Percentiles rank a stretch among this genome's conserved stretches.
Evolutionary conservation across 2,888 invertebrate genomes (phyloP).

Genomic region (Ichneumoninae sp.): DNA sequence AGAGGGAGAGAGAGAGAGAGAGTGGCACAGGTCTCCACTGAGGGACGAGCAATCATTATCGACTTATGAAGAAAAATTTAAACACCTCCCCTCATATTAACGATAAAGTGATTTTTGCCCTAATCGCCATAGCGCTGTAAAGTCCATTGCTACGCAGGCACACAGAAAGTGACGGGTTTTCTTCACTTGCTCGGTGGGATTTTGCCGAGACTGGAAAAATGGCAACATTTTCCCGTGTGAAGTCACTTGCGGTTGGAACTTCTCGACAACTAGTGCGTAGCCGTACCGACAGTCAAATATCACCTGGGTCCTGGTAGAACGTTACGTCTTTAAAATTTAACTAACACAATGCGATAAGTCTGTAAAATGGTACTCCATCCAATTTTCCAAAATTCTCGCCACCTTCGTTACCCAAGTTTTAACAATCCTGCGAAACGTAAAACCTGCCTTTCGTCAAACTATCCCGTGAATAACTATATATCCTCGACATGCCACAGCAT

Average conservation of each 20-base stretch:
- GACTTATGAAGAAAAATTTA: background rate
- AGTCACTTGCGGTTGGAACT: no score
- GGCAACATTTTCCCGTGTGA: background rate
- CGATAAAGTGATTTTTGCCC: background rate
- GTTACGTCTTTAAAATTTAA: background rate
- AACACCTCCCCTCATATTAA: background rate
- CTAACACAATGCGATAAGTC: background rate
- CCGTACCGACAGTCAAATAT: background rate
- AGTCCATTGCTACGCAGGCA: background rate
- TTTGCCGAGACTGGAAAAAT: background rate
- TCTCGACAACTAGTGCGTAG: no score
- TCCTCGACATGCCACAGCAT: conserved; percentile 54
- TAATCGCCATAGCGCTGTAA: no score
- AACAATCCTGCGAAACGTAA: conserved; percentile 64
- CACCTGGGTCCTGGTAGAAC: background rate
- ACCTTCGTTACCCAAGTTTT: conserved; percentile 42
- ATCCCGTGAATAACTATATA: conserved; percentile 56
- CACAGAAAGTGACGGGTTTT: background rate
- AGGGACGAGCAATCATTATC: background rate
- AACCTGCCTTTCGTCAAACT: conserved; percentile 39
- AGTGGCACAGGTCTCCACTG: background rate
- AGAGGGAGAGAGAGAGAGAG: background rate
- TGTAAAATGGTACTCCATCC: background rate
- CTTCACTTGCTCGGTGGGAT: background rate
- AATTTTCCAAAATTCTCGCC: conserved; percentile 29